phyloP scores from a whole-genome alignment of 2,888 invertebrate species.

The Scotopteryx bipunctaria region DNA sequence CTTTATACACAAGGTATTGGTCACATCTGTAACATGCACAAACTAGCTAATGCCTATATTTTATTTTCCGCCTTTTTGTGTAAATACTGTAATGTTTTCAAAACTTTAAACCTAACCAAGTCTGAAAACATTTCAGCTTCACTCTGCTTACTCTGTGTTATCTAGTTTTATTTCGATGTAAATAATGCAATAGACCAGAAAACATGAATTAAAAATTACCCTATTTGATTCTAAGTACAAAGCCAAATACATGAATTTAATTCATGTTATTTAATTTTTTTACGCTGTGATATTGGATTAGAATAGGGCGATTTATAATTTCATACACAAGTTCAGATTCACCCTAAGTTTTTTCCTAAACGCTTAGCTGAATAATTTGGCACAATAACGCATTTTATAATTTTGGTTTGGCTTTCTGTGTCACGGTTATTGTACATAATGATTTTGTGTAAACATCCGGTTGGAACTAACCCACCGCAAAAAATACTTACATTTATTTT shows the following conservation, averaged over 20 bases:
- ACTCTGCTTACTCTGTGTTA: neutral
- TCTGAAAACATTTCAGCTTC: too few relatives aligned
- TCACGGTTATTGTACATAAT: neutral
- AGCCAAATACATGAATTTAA: neutral
- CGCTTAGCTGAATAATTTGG: neutral
- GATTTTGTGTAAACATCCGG: neutral
- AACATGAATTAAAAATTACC: too few relatives aligned
- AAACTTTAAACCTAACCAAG: too few relatives aligned
- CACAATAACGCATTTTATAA: neutral
- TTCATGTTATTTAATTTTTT: neutral
- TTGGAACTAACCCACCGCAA: conserved; percentile 4
- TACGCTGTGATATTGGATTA: neutral
- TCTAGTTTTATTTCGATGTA: conserved; percentile 8
- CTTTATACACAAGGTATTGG: too few relatives aligned
- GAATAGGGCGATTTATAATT: too few relatives aligned
- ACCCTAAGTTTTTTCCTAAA: too few relatives aligned
- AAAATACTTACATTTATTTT: neutral
- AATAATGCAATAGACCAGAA: conserved; percentile 4
- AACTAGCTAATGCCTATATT: neutral
- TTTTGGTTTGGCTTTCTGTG: conserved; percentile 1
- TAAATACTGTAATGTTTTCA: neutral
- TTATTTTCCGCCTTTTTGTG: neutral
- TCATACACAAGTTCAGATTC: too few relatives aligned
- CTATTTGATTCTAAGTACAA: neutral
- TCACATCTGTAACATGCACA: too few relatives aligned